Evolutionary conservation across 2,797 vertebrate species (phyloP).

Genomic region (Trachops cirrhosus): DNA sequence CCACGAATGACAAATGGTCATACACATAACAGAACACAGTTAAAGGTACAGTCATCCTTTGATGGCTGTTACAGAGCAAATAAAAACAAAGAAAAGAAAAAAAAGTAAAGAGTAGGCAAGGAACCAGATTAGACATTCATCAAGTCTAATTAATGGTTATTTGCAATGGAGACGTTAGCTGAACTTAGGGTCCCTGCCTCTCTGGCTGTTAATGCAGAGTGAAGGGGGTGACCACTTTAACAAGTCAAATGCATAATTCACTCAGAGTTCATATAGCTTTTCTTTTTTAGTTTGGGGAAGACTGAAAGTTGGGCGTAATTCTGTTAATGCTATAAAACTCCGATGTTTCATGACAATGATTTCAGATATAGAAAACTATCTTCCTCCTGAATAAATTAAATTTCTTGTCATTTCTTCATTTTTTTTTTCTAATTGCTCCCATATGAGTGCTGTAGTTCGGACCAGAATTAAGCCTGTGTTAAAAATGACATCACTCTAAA

Average conservation of each 20-base stretch:
- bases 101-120: slow-evolving; percentile 51
- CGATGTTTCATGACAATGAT: neutral
- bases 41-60: slow-evolving; percentile 2
- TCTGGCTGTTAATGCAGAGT: neutral
- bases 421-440: neutral
- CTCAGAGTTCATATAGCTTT: slow-evolving; percentile 34
- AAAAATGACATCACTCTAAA: neutral
- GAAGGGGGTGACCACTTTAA: slow-evolving; percentile 28
- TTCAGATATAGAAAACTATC: neutral
- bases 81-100: slow-evolving; percentile 47
- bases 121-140: slow-evolving; percentile 57
- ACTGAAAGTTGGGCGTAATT: neutral
- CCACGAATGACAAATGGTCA: neutral
- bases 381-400: neutral
- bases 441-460: neutral
- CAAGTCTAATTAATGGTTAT: slow-evolving; percentile 54
- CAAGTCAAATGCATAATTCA: slow-evolving; percentile 62
- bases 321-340: neutral
- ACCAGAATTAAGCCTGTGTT: slow-evolving; percentile 19
- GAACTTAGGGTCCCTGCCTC: slow-evolving; percentile 40
- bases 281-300: slow-evolving; percentile 13
- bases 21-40: neutral
- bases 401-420: slow-evolving; percentile 2
- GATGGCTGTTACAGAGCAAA: slow-evolving; percentile 39
- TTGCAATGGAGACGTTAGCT: slow-evolving; percentile 61